These are phyloP conservation scores for Accipiter virgatus DNA, from an alignment of 2,113 vertebrate genomes.

Conservation along the genomic window DNA sequence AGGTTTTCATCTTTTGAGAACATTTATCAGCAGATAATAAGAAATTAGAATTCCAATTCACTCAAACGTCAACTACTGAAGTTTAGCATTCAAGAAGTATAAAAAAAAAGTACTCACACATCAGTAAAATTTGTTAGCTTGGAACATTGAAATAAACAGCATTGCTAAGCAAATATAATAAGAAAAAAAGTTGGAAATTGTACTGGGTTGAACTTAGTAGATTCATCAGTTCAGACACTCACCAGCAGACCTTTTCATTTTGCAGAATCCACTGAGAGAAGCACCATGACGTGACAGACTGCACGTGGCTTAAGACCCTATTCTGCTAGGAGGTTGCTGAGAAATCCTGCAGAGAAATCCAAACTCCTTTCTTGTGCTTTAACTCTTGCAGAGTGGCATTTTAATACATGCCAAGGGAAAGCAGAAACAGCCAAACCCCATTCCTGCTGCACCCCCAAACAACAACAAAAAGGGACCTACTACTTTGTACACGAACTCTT, in stretches of 20 bases:
- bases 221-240: neutral
- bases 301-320: neutral
- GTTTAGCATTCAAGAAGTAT: neutral
- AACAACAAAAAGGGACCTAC: neutral
- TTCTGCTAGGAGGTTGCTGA: neutral
- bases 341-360: neutral
- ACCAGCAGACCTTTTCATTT: neutral
- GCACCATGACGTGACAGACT: neutral
- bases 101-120: accelerated
- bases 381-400: neutral
- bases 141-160: neutral
- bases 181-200: neutral
- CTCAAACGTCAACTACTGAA: neutral
- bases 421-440: neutral
- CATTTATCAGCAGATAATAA: constrained; percentile 21
- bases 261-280: neutral
- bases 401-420: neutral
- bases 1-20: constrained; percentile 6
- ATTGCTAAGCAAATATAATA: neutral
- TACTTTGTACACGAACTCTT: neutral
- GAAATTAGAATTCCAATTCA: constrained; percentile 26
- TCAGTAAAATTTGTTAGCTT: neutral
- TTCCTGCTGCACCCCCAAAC: neutral
- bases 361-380: neutral
- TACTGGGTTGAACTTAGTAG: neutral